Evolutionary conservation across 2,888 invertebrate genomes (phyloP), one percentile per base, ranked within the genome.

Genomic region (Sarcophaga subvicina): DNA sequence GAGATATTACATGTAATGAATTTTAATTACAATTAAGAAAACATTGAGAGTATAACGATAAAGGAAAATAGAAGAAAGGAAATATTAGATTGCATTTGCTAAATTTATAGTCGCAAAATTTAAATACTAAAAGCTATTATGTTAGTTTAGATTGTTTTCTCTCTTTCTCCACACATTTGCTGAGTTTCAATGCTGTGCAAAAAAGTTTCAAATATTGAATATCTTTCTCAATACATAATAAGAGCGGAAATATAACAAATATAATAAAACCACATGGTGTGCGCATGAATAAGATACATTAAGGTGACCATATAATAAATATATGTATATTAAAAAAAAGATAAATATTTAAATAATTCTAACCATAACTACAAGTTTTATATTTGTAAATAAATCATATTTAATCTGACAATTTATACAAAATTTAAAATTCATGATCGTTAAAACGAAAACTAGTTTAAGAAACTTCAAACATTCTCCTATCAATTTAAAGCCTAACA

Each of bases 251-350:
- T 25, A 76, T 17, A 70, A 66, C 64, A 78, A 72, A 59, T 59
- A 62, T 25, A 25, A 75, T 37, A 82, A 82, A 90, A 91, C 91
- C 93, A 92, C 92, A 92, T 92, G 92, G 91, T 90, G 91, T 90
- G 91, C 91, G 91, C 91, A 92, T 90, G 92, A 90, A 91, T 86
- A 60, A 78, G 80, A 76, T 82, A 69, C 72, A 73, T 62, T 63
- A 49, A 54, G 80, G 85, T 83, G 77, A 37, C 85, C 87, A 85
- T 14, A 49, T 14, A 20, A 1, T 14, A 20, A 4, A 4, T 54
- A 17, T 17, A 54, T 54, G 4, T 54, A 14, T 49, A 14, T 17
- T 54, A 12, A 14, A 54, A 17, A 17, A 54, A 5, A 54, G 11
- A 3, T 17, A 14, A 14, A 54, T 54, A 3, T 14, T 12, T 54